phyloP scores from a whole-genome alignment of 2,797 vertebrate genomes.

The Argyrosomus regius region DNA sequence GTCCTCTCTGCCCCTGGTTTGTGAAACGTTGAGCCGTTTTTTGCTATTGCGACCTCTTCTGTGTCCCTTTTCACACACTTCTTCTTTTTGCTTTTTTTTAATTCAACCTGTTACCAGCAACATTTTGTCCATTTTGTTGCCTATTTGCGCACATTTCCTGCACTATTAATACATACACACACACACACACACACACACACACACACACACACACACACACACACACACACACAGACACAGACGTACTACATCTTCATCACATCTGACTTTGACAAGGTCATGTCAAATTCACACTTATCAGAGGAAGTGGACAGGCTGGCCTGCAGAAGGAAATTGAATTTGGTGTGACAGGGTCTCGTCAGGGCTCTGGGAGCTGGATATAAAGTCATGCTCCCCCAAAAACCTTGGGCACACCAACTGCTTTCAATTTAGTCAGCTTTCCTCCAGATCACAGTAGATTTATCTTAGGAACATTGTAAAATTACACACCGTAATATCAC shows the following conservation, averaged over 20 bases:
- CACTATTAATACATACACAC: not conserved
- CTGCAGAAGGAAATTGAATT: slow-evolving; percentile 78
- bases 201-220: not conserved
- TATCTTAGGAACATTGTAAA: slow-evolving; percentile 34
- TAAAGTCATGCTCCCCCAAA: slow-evolving; percentile 38
- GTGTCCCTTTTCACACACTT: slow-evolving; percentile 15
- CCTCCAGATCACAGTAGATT: slow-evolving; percentile 22
- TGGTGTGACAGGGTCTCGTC: slow-evolving; percentile 66
- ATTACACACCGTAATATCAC: slow-evolving; percentile 43
- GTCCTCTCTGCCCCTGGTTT: slow-evolving; percentile 44
- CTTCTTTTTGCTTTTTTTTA: slow-evolving; percentile 10
- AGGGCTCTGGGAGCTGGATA: slow-evolving; percentile 50
- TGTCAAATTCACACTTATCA: slow-evolving; percentile 77
- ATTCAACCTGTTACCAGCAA: slow-evolving; percentile 1
- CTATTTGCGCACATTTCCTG: slow-evolving; percentile 46
- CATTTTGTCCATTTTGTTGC: slow-evolving; percentile 36
- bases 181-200: not conserved
- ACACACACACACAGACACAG: not conserved
- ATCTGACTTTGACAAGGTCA: slow-evolving; percentile 81
- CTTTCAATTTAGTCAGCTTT: slow-evolving; percentile 53
- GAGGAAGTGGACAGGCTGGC: slow-evolving; percentile 58
- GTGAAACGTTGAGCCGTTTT: slow-evolving; percentile 34
- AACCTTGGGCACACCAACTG: slow-evolving; percentile 39
- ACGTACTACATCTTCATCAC: slow-evolving; percentile 60
- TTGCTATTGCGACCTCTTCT: slow-evolving; percentile 1